These are phyloP conservation scores for Cyclina sinensis DNA, from an alignment of 1,140 invertebrate genomes.

Conservation along the genomic window DNA sequence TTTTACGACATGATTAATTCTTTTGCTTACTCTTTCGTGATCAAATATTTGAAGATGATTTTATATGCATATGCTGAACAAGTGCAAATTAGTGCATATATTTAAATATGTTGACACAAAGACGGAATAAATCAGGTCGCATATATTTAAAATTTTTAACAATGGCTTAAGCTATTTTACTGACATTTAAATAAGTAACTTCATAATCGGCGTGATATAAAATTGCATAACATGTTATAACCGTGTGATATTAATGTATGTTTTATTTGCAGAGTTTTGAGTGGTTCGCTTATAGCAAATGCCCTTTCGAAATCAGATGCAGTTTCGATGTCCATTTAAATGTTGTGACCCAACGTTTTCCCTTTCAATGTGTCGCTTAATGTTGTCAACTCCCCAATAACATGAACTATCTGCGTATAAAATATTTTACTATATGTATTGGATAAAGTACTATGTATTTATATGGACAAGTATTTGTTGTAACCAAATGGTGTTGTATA, in stretches of 20 bases:
- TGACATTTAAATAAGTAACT: conserved; percentile 50
- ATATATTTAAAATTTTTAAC: conserved; percentile 41
- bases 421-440: neutral
- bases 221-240: conserved; percentile 14
- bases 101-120: neutral
- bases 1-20: too few species aligned
- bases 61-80: too few species aligned
- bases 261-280: conserved; percentile 48
- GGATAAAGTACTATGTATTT: neutral
- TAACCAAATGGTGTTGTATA: conserved; percentile 32
- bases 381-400: conserved; percentile 31
- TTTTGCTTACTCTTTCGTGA: too few species aligned
- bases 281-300: conserved; percentile 30
- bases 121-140: neutral
- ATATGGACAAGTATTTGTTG: conserved; percentile 16
- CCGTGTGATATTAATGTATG: conserved; percentile 45
- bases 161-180: conserved; percentile 38
- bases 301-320: neutral
- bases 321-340: neutral
- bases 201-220: conserved; percentile 34
- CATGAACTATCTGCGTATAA: neutral
- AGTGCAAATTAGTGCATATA: neutral
- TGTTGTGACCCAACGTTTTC: neutral
- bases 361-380: neutral
- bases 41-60: too few species aligned